Evolutionary conservation across 2,888 invertebrate genomes (phyloP).

Genomic region (Cyclophora punctaria): DNA sequence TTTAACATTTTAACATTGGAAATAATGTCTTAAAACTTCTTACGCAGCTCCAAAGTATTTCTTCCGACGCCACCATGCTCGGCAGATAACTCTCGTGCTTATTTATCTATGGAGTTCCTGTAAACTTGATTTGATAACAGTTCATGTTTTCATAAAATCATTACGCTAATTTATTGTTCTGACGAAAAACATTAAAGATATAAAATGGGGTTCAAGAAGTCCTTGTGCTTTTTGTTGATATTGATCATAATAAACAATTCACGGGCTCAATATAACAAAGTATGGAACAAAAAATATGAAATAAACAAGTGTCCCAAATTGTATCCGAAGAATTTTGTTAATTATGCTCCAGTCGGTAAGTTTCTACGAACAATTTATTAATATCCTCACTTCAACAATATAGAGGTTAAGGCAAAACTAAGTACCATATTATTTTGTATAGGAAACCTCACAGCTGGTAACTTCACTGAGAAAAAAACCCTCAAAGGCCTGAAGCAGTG

Average conservation of each 20-base stretch:
- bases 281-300: conserved; percentile 67
- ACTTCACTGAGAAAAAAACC: conserved; percentile 73
- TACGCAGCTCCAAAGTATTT: no score
- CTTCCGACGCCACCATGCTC: no score
- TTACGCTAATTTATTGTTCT: no score
- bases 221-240: no score
- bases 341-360: conserved; percentile 75
- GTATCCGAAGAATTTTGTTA: conserved; percentile 71
- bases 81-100: background rate
- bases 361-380: conserved; percentile 3
- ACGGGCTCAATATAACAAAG: conserved; percentile 51
- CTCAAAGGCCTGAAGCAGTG: conserved; percentile 76
- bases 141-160: no score
- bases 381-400: no score
- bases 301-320: conserved; percentile 71
- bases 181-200: conserved; percentile 26
- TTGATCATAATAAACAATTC: no score
- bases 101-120: conserved; percentile 11
- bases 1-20: no score
- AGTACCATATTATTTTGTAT: background rate
- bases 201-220: conserved; percentile 2
- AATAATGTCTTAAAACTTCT: no score
- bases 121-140: background rate
- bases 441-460: conserved; percentile 76
- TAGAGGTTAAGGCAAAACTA: no score